A percentile compares a stretch with the other conserved stretches of the same genome.
These are phyloP conservation scores for Ectemnius continuus DNA, from an alignment of 2,888 invertebrate species.

Conservation along the genomic window DNA sequence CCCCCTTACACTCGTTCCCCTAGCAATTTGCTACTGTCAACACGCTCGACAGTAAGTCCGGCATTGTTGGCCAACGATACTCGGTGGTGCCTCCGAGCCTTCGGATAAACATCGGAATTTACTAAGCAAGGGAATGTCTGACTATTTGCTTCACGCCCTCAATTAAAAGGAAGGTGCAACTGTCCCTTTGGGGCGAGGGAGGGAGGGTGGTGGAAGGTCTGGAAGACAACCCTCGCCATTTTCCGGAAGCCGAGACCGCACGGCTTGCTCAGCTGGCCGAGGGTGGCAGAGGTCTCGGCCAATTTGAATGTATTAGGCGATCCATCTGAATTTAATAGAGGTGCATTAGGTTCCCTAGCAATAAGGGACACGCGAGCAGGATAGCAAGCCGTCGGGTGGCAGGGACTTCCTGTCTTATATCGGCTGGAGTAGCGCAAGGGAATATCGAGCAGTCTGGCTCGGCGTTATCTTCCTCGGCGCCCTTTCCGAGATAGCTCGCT, in stretches of 20 bases:
- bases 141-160: not conserved
- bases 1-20: slow-evolving; percentile 5
- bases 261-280: slow-evolving; percentile 25
- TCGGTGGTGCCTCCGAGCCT: too few species aligned
- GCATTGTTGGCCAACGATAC: too few species aligned
- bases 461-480: not conserved
- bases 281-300: slow-evolving; percentile 17
- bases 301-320: slow-evolving; percentile 51
- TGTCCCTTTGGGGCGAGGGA: not conserved
- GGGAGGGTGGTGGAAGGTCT: not conserved
- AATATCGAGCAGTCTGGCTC: not conserved
- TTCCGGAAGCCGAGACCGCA: not conserved
- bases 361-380: slow-evolving; percentile 43
- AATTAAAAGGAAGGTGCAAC: not conserved
- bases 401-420: slow-evolving; percentile 1
- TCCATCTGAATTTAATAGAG: slow-evolving; percentile 50
- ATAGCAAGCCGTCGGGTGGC: not conserved
- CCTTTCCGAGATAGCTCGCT: not conserved
- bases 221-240: not conserved
- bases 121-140: not conserved
- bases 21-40: too few species aligned
- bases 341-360: slow-evolving; percentile 31
- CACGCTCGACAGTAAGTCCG: too few species aligned
- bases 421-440: not conserved
- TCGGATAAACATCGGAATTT: too few species aligned